Percentiles rank a stretch among this genome's conserved stretches.
These are phyloP conservation scores for Dicrurus megarhynchus DNA, from an alignment of 2,113 vertebrate genomes.

Conservation along the genomic window DNA sequence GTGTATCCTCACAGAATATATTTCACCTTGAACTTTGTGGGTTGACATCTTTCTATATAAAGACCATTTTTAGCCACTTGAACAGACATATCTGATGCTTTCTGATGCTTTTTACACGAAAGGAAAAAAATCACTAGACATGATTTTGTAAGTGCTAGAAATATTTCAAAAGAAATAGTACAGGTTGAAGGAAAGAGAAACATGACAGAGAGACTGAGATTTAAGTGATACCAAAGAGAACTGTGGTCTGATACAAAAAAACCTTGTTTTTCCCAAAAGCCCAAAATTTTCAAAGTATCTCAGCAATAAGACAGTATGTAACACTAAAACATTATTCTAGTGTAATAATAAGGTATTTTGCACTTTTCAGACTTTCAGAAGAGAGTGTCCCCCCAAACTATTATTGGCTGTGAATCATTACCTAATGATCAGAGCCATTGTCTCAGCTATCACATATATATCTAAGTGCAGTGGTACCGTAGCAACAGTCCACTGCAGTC, in stretches of 20 bases:
- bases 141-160: neutral
- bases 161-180: neutral
- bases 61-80: neutral
- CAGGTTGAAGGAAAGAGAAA: neutral
- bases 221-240: neutral
- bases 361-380: neutral
- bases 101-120: neutral
- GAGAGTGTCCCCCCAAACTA: fast-evolving
- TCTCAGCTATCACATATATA: neutral
- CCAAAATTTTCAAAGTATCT: neutral
- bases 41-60: neutral
- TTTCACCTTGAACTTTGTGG: neutral
- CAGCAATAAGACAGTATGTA: neutral
- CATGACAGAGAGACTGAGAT: neutral
- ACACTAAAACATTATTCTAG: neutral
- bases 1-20: neutral
- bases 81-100: neutral
- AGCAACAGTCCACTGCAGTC: no score
- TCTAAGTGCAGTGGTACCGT: neutral
- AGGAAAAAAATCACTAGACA: fast-evolving
- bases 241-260: neutral
- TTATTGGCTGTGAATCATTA: neutral
- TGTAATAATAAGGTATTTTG: neutral
- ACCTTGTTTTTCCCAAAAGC: fast-evolving
- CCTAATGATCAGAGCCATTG: fast-evolving